These are phyloP conservation scores for Eonycteris spelaea DNA, from an alignment of 2,113 vertebrate species.

Conservation along the genomic window DNA sequence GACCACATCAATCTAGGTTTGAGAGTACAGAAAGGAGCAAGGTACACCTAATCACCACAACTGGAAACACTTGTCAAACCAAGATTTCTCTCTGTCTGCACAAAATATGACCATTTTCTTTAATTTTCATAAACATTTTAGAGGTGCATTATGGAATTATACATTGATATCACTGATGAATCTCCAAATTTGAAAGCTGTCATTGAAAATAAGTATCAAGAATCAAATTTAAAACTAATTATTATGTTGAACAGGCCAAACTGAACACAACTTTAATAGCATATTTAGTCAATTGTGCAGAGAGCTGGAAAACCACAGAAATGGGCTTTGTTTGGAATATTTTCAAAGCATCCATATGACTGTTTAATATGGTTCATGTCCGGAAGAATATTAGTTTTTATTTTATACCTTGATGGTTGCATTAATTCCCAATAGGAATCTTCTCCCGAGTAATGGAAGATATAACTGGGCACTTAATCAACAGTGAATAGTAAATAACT, in stretches of 20 bases:
- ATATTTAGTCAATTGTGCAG: background rate
- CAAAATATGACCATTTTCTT: background rate
- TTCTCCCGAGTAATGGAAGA: background rate
- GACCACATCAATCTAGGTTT: background rate
- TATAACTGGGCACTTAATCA: background rate
- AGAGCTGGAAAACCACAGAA: background rate
- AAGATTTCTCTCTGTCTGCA: too few species aligned
- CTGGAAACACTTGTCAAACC: background rate
- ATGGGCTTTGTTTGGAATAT: background rate
- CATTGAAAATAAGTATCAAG: background rate
- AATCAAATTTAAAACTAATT: background rate
- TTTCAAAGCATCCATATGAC: background rate
- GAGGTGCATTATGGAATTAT: too few species aligned
- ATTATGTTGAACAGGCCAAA: background rate
- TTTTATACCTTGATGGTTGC: background rate
- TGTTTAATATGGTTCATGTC: background rate
- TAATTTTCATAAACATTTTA: background rate
- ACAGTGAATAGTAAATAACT: background rate
- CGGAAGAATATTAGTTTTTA: background rate
- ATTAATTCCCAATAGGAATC: background rate
- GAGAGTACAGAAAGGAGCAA: too few species aligned
- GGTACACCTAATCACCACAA: background rate
- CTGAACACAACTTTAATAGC: background rate
- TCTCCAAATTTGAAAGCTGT: background rate
- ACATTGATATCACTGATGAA: background rate